Evolutionary conservation across 2,888 invertebrate genomes (phyloP), one percentile per base, ranked within the genome.

Genomic region (Tachina lurida): DNA sequence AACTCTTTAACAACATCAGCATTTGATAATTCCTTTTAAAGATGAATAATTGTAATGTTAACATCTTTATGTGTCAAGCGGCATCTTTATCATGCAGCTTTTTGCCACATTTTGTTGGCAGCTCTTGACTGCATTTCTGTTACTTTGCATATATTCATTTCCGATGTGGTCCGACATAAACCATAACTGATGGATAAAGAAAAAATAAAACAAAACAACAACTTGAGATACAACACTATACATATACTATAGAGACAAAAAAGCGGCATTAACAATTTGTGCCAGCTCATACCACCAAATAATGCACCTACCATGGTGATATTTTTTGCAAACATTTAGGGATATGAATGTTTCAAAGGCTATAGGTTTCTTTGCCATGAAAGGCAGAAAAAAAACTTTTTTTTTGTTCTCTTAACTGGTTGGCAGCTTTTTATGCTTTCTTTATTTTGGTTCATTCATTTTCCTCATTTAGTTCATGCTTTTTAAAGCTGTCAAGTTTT

Each of bases 401-500:
- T 13, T 19, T 65, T 52, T 73, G 60, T 70, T 75, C 52, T 13
- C 54, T 54, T 67, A 19, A 45, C 12, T 49, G 54, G 56, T 47
- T 67, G 58, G 70, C 22, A 67, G 49, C 45, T 74, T 75, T 63
- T 68, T 31, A 22, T 22, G 7, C 4, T 49, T 58, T 47, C 8
- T 54, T 47, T 19, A 15, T 12, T 45, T 54, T 56, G 45, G 73
- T 47, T 75, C 76, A 75, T 80, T 80, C 82, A 62, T 82, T 82
- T 78, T 75, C 82, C 83, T 75, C 78, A 82, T 86, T 86, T 86
- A 82, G 85, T 86, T 82, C 75, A 79, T 86, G 85, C 85, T 75
- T 87, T 87, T 87, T 76, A 84, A 84, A 83, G 87, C 88, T 87
- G 88, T 88, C 87, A 88, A 86, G 86, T 88, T 86, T 87, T 85